Conservation (phyloP, 2,888 invertebrate genomes). For the Polyommatus iphigenia region DNA sequence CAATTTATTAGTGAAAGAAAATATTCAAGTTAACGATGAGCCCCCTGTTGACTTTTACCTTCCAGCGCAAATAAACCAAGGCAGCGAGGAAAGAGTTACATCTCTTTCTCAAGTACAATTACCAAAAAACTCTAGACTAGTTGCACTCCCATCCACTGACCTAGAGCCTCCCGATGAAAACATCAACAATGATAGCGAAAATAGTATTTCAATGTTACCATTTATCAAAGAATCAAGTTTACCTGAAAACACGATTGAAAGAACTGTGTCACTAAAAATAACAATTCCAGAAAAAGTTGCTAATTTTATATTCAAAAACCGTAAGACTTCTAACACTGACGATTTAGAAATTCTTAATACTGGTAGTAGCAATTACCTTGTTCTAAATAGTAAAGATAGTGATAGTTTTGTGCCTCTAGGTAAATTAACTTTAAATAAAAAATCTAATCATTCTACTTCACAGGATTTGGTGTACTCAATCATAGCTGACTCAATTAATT, state of each 20-base stretch:
- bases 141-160: slow-evolving; percentile 54
- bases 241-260: slow-evolving; percentile 66
- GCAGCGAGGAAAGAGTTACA: slow-evolving; percentile 61
- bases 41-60: slow-evolving; percentile 49
- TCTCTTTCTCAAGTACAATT: slow-evolving; percentile 49
- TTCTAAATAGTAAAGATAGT: slow-evolving; percentile 59
- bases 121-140: slow-evolving; percentile 54
- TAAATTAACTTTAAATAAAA: slow-evolving; percentile 60
- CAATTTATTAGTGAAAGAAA: slow-evolving; percentile 44
- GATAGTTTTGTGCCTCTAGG: slow-evolving; percentile 64
- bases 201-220: slow-evolving; percentile 60
- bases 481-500: slow-evolving; percentile 70
- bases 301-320: slow-evolving; percentile 61
- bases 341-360: slow-evolving; percentile 70
- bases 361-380: slow-evolving; percentile 70
- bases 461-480: slow-evolving; percentile 73
- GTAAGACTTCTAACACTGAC: slow-evolving; percentile 57
- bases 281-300: slow-evolving; percentile 71
- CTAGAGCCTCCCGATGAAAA: slow-evolving; percentile 61
- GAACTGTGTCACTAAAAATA: slow-evolving; percentile 72
- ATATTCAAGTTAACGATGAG: slow-evolving; percentile 31
- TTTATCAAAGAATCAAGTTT: slow-evolving; percentile 59
- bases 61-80: slow-evolving; percentile 47
- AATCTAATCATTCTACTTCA: slow-evolving; percentile 69
- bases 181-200: slow-evolving; percentile 45